Percentiles rank a stretch among this genome's conserved stretches.
These are phyloP conservation scores for Haemorhous mexicanus DNA, from an alignment of 2,113 vertebrate species.

Conservation along the genomic window DNA sequence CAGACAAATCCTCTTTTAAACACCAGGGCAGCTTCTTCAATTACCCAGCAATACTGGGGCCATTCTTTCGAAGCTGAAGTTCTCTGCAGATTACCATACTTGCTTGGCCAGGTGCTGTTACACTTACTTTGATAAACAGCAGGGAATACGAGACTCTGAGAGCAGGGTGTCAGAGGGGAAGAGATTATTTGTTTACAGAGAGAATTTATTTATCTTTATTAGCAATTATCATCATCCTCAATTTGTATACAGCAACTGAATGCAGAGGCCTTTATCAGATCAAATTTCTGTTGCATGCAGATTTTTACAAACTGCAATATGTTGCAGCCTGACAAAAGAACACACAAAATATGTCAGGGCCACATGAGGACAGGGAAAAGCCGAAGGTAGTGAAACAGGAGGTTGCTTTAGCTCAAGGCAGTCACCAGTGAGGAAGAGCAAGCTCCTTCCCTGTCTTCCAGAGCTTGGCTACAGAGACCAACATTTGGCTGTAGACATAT, in stretches of 20 bases:
- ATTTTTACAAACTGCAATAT: not conserved
- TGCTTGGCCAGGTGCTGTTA: not conserved
- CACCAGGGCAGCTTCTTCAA: not conserved
- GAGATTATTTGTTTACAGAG: not conserved
- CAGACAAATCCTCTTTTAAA: not conserved
- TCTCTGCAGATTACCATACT: not conserved
- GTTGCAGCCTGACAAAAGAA: not conserved
- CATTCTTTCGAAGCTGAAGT: not conserved
- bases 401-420: not conserved
- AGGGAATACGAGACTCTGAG: not conserved
- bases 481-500: not conserved
- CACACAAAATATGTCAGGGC: not conserved
- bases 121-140: not conserved
- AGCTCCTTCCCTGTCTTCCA: not conserved
- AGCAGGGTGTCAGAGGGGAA: not conserved
- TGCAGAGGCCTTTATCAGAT: not conserved
- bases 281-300: not conserved
- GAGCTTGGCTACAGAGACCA: not conserved
- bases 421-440: not conserved
- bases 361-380: not conserved
- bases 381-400: not conserved
- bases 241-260: not conserved
- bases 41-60: not conserved
- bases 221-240: not conserved
- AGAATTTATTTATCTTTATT: not conserved